Conservation (phyloP, 2,888 invertebrate species). For the Agapetus fuscipes region DNA sequence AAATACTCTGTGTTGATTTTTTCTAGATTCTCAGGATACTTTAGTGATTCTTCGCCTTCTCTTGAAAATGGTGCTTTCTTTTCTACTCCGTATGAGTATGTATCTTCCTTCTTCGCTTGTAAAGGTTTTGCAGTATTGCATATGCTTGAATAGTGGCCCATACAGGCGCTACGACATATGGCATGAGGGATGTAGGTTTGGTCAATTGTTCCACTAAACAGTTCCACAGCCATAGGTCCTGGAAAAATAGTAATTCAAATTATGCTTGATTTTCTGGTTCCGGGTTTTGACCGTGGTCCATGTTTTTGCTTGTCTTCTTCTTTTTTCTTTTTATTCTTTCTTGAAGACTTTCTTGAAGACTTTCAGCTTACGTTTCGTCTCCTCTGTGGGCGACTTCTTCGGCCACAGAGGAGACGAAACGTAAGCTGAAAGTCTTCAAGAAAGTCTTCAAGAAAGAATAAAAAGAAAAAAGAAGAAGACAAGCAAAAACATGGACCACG, state of each 20-base stretch:
- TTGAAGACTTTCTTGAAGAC: too few species aligned
- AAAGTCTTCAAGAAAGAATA: not conserved
- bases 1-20: too few species aligned
- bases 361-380: too few species aligned
- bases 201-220: constrained; percentile 66
- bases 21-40: too few species aligned
- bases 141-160: constrained; percentile 51
- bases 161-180: constrained; percentile 69
- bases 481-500: too few species aligned
- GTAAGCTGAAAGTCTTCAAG: too few species aligned
- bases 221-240: constrained; percentile 53
- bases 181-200: constrained; percentile 81
- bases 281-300: too few species aligned
- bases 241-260: constrained; percentile 15
- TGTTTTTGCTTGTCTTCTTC: too few species aligned
- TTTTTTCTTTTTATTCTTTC: too few species aligned
- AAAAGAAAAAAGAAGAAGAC: too few species aligned
- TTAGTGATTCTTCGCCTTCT: too few species aligned
- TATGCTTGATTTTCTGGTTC: too few species aligned
- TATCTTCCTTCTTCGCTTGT: constrained; percentile 17
- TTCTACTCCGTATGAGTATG: not conserved
- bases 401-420: not conserved
- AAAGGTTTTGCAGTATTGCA: constrained; percentile 39
- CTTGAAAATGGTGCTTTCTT: not conserved
- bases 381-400: not conserved